Base-by-base conservation (phyloP, 2,113 vertebrate species). In the Labeo rohita region DNA sequence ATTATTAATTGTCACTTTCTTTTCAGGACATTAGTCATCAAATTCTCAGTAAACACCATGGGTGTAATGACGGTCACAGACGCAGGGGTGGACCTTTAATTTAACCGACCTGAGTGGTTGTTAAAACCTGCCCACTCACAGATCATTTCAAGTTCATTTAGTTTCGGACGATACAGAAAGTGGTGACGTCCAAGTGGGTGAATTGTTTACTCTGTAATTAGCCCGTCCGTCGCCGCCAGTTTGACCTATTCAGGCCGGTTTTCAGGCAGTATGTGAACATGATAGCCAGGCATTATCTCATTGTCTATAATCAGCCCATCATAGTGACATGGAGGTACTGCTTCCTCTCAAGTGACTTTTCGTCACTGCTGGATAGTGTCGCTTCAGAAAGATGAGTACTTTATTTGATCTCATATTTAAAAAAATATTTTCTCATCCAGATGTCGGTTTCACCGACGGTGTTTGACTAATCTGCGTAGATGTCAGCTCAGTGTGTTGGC, bases 401-500 rank as follows among this genome's bases (percentile, higher is more conserved):
- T 76, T 52, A 76, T 76, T 50, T 76, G 47, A 13, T 77, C 75
- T 77, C 13, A 56, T 36, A 28, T 78, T 78, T 16, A 0, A 49
- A 74, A 74, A 75, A n/a, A 21, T 75, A 28, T 23, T 50, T 76
- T 76, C n/a, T 75, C 45, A 28, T 23, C 43, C 73, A 49, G 2
- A 10, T n/a, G 3, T 54, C 39, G 39, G 39, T 54, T 77, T 16
- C 49, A 77, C 52, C 13, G 36, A 73, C 6, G 39, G 16, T 61
- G 3, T 84, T 45, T 73, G 21, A 83, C 34, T 73, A 83, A 84
- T 49, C 13, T 45, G 81, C 59, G 81, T 73, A 43, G 34, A 73
- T 59, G 66, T 83, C 81, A 73, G 49, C 66, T 39, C 81, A 83
- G 28, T 83, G 66, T 70, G 80, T 54, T 16, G 49, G 45, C 68